A percentile compares a stretch with the other conserved stretches of the same genome.
Evolutionary conservation across 2,113 vertebrate species (phyloP).

Genomic region (Globicephala melas): DNA sequence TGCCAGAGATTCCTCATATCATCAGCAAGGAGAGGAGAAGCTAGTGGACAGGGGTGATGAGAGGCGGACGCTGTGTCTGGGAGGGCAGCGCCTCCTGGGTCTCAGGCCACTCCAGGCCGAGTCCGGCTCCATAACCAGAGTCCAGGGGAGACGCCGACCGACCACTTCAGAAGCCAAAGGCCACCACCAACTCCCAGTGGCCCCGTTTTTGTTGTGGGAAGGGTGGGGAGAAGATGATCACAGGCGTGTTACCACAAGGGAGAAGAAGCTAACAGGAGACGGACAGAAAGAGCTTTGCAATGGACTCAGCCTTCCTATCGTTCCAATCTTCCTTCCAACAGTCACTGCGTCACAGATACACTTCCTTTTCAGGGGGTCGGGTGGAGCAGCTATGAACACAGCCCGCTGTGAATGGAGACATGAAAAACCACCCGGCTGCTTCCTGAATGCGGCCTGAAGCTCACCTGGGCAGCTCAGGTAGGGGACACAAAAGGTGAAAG

Average conservation of each 20-base stretch:
- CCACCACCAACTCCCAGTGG: slow-evolving; percentile 61
- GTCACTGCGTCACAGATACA: neutral
- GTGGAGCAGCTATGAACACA: slow-evolving; percentile 58
- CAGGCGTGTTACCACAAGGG: neutral
- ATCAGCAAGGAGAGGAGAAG: slow-evolving; percentile 77
- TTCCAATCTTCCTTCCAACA: neutral
- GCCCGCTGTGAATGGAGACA: slow-evolving; percentile 69
- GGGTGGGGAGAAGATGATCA: slow-evolving; percentile 38
- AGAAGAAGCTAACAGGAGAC: slow-evolving; percentile 34
- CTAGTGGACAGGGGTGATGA: slow-evolving; percentile 50
- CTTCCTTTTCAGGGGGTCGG: neutral
- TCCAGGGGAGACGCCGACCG: neutral
- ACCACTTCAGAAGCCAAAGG: slow-evolving; percentile 61
- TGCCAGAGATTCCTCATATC: slow-evolving; percentile 81
- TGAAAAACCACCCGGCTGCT: neutral
- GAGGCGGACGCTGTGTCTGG: slow-evolving; percentile 60
- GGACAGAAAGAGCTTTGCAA: slow-evolving; percentile 47
- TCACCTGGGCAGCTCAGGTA: slow-evolving; percentile 44
- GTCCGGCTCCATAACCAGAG: slow-evolving; percentile 59
- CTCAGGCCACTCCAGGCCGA: slow-evolving; percentile 67
- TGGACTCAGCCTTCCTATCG: slow-evolving; percentile 33
- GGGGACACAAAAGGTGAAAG: neutral
- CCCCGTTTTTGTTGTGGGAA: slow-evolving; percentile 43
- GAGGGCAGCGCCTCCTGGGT: slow-evolving; percentile 70
- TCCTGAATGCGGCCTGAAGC: slow-evolving; percentile 56